These are phyloP conservation scores for Porites australiensis DNA, from an alignment of 64 coral and sea anemone species.

Conservation along the genomic window DNA sequence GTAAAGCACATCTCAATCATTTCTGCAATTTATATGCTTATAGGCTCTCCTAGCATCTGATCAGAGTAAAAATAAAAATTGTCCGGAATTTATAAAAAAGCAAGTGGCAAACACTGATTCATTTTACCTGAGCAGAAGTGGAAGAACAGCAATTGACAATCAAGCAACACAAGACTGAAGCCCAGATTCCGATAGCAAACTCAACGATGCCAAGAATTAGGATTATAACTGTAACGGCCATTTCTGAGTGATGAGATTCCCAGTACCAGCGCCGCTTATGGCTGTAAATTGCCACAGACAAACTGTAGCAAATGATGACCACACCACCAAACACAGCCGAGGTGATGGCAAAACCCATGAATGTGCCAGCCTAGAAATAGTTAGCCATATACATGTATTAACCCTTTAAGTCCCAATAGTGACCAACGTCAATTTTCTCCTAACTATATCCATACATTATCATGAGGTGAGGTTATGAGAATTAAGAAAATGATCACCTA, in stretches of 20 bases:
- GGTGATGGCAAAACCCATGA: constrained; percentile 37
- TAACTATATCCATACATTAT: too few relatives aligned
- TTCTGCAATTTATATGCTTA: too few relatives aligned
- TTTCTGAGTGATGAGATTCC: not conserved
- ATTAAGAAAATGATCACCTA: too few relatives aligned
- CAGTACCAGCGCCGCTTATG: not conserved
- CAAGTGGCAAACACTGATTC: not conserved
- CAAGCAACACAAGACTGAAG: not conserved
- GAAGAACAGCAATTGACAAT: not conserved
- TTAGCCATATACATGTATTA: too few relatives aligned
- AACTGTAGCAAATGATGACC: constrained; percentile 6
- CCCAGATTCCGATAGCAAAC: constrained; percentile 49
- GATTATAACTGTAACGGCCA: constrained; percentile 19
- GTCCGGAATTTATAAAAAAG: not conserved
- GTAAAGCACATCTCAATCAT: too few relatives aligned
- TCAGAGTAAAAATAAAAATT: not conserved
- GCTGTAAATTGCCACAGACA: not conserved
- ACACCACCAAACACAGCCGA: constrained; percentile 30
- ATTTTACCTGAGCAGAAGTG: not conserved
- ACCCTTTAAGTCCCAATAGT: too few relatives aligned
- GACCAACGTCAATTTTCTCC: too few relatives aligned
- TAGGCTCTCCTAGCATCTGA: too few relatives aligned
- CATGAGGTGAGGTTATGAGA: too few relatives aligned
- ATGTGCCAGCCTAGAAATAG: constrained; percentile 3
- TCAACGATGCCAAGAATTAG: constrained; percentile 36